phyloP scores from a whole-genome alignment of 2,797 vertebrate species.

The Hoplostethus mediterraneus region DNA sequence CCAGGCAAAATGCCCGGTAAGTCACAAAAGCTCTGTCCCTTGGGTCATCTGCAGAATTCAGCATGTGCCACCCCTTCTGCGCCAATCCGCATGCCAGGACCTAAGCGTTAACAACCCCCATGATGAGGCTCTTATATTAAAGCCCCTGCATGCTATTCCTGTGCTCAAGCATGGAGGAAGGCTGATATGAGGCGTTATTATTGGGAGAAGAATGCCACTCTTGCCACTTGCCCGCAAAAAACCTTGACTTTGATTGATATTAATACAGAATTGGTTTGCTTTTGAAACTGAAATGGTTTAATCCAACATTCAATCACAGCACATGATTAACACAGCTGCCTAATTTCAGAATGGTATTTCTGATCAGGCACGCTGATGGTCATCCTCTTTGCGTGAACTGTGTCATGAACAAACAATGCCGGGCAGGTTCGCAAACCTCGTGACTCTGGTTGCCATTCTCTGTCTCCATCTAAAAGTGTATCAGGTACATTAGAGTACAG shows the following conservation, averaged over 20 bases:
- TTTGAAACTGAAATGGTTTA: neutral
- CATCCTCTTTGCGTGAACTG: neutral
- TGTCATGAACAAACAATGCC: slow-evolving; percentile 15
- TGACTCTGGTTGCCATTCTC: slow-evolving; percentile 2
- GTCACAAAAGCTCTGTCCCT: slow-evolving; percentile 72
- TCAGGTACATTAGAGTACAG: slow-evolving; percentile 10
- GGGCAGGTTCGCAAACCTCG: neutral
- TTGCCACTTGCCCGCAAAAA: slow-evolving; percentile 1
- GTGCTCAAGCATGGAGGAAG: slow-evolving; percentile 15
- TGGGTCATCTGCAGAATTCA: slow-evolving; percentile 70
- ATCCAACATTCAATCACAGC: neutral
- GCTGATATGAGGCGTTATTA: slow-evolving; percentile 43
- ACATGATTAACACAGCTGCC: neutral
- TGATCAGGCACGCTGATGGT: neutral
- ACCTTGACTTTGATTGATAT: too few relatives aligned
- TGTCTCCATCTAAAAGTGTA: slow-evolving; percentile 42
- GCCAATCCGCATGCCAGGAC: slow-evolving; percentile 59
- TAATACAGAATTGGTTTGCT: neutral
- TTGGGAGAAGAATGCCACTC: slow-evolving; percentile 5
- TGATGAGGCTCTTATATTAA: slow-evolving; percentile 65
- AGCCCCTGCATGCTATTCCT: slow-evolving; percentile 49
- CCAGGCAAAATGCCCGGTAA: slow-evolving; percentile 70
- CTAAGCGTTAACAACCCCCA: slow-evolving; percentile 60
- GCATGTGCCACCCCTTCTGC: slow-evolving; percentile 40
- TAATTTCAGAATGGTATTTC: slow-evolving; percentile 9